Conservation (phyloP, 2,797 vertebrate genomes). For the Gephyroberyx darwinii region DNA sequence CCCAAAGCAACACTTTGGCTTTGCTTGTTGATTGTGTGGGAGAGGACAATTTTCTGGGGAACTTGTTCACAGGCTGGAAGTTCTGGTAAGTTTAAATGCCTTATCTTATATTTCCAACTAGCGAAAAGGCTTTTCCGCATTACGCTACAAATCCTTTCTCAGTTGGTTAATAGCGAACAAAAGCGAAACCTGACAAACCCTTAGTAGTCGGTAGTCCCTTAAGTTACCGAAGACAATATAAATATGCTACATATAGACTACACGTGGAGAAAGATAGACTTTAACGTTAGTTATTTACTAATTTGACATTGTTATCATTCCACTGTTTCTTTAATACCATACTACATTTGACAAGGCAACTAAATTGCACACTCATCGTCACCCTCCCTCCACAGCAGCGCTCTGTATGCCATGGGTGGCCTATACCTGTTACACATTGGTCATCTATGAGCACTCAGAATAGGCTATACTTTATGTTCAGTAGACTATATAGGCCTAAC, state of each 20-base stretch:
- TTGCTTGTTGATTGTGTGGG: slow-evolving; percentile 64
- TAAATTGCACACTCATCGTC: slow-evolving; percentile 43
- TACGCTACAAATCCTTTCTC: background rate
- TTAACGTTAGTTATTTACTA: background rate
- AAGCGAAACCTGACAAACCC: background rate
- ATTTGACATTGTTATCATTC: background rate
- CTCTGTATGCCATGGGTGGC: background rate
- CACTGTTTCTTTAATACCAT: background rate
- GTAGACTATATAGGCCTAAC: too few relatives aligned
- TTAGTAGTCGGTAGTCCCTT: too few relatives aligned
- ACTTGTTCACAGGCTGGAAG: slow-evolving; percentile 40
- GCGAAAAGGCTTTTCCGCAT: background rate
- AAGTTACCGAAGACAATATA: slow-evolving; percentile 3
- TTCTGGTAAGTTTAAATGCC: slow-evolving; percentile 56
- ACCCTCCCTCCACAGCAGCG: background rate
- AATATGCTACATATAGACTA: background rate
- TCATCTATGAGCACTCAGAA: too few relatives aligned
- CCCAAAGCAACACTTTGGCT: slow-evolving; percentile 60
- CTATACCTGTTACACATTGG: background rate
- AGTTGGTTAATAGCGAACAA: background rate
- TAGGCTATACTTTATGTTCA: background rate
- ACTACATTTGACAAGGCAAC: slow-evolving; percentile 12
- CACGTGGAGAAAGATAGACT: background rate
- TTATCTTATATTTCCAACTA: background rate
- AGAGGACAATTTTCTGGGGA: slow-evolving; percentile 43